These are phyloP conservation scores for Sialia sialis DNA, from an alignment of 2,113 vertebrate genomes.

Conservation along the genomic window DNA sequence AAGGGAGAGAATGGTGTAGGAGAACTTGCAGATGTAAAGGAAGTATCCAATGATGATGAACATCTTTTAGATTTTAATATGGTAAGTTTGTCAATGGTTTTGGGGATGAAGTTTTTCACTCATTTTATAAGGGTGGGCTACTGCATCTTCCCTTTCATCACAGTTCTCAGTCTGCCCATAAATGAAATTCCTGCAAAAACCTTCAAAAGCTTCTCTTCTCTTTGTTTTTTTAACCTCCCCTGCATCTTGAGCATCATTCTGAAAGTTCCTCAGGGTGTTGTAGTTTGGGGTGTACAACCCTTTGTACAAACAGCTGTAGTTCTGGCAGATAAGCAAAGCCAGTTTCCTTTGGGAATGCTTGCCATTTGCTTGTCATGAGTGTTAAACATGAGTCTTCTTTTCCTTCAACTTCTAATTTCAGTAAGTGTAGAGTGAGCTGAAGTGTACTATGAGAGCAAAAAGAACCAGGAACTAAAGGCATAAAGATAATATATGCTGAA, in stretches of 20 bases:
- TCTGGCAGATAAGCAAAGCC: neutral
- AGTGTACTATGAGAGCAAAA: neutral
- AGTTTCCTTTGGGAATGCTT: neutral
- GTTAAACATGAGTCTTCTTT: neutral
- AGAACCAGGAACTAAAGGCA: neutral
- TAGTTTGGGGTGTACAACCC: neutral
- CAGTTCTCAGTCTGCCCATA: neutral
- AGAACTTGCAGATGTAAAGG: constrained; percentile 74
- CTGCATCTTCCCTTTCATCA: neutral
- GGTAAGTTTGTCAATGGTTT: constrained; percentile 69
- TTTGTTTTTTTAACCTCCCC: neutral
- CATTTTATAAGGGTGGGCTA: neutral
- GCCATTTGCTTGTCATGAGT: neutral
- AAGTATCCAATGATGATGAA: constrained; percentile 71
- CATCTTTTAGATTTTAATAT: constrained; percentile 81
- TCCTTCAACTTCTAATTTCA: neutral
- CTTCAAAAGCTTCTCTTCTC: neutral
- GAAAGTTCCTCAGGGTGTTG: neutral
- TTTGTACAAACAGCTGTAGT: neutral
- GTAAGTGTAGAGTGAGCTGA: neutral
- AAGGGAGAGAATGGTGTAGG: constrained; percentile 76
- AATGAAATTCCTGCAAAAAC: neutral
- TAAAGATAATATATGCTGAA: neutral
- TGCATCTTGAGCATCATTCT: neutral
- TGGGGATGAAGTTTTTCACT: neutral